A percentile compares a stretch with the other conserved stretches of the same genome.
Conservation (phyloP, 53 echinoderm and acorn worm species). For the Glandiceps talaboti region DNA sequence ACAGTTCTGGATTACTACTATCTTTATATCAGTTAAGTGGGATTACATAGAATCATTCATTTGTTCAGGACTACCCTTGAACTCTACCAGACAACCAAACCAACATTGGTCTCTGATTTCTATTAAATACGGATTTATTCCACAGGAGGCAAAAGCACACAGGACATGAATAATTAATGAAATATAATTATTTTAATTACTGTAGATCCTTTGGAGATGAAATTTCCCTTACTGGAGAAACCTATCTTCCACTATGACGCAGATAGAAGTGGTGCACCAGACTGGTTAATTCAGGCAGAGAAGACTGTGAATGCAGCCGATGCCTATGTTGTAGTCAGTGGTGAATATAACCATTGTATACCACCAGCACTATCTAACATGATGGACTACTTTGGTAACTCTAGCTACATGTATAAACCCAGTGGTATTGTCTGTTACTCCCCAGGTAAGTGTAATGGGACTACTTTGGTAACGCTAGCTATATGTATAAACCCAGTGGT, state of each 20-base stretch:
- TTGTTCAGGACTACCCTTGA: no score
- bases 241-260: conserved; percentile 54
- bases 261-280: conserved; percentile 38
- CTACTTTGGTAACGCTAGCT: conserved; percentile 62
- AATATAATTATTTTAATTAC: no score
- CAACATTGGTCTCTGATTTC: no score
- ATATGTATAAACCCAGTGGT: conserved; percentile 76
- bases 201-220: conserved; percentile 43
- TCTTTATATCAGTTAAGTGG: no score
- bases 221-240: conserved; percentile 63
- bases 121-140: no score
- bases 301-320: conserved; percentile 67
- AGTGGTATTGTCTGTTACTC: conserved; percentile 96
- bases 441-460: conserved; percentile 69
- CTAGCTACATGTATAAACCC: conserved; percentile 69
- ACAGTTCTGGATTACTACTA: no score
- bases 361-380: conserved; percentile 82
- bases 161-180: no score
- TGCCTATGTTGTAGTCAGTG: conserved; percentile 63
- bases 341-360: conserved; percentile 93
- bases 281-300: conserved; percentile 27
- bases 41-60: no score
- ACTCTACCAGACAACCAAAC: no score
- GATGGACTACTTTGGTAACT: conserved; percentile 74
- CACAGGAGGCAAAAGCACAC: no score